Percentiles rank a stretch among this genome's conserved stretches.
Evolutionary conservation across 2,797 vertebrate genomes (phyloP).

Genomic region (Sphenodon punctatus): DNA sequence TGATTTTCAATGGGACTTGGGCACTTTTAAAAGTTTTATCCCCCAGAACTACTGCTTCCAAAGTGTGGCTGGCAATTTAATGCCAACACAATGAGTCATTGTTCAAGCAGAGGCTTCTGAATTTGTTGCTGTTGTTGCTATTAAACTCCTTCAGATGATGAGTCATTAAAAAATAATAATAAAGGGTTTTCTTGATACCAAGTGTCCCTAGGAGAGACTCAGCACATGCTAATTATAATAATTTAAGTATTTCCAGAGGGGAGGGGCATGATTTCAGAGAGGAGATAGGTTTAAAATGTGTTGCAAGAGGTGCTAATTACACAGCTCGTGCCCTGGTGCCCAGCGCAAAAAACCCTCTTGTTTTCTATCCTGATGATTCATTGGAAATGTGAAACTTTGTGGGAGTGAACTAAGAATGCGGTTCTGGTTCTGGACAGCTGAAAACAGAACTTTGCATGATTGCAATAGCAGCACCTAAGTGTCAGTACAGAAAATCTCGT

Average conservation of each 20-base stretch:
- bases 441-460: not conserved
- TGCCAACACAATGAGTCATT: not conserved
- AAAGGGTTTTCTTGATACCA: slow-evolving; percentile 4
- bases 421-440: not conserved
- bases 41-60: not conserved
- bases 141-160: slow-evolving; percentile 32
- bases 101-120: not conserved
- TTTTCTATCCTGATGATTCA: too few relatives aligned
- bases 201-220: not conserved
- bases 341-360: too few relatives aligned
- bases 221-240: slow-evolving; percentile 18
- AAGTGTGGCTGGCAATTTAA: not conserved
- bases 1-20: not conserved
- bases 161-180: slow-evolving; percentile 42
- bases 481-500: not conserved
- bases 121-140: not conserved
- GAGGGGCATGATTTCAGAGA: not conserved
- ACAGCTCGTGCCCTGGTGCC: not conserved
- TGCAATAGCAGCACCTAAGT: not conserved
- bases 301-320: slow-evolving; percentile 26
- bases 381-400: not conserved
- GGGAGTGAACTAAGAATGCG: not conserved
- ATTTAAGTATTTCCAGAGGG: not conserved
- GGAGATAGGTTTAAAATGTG: slow-evolving; percentile 6
- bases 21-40: not conserved